Percentiles rank a stretch among this genome's conserved stretches.
Conservation (phyloP, 2,797 vertebrate species). For the Caiman crocodilus region DNA sequence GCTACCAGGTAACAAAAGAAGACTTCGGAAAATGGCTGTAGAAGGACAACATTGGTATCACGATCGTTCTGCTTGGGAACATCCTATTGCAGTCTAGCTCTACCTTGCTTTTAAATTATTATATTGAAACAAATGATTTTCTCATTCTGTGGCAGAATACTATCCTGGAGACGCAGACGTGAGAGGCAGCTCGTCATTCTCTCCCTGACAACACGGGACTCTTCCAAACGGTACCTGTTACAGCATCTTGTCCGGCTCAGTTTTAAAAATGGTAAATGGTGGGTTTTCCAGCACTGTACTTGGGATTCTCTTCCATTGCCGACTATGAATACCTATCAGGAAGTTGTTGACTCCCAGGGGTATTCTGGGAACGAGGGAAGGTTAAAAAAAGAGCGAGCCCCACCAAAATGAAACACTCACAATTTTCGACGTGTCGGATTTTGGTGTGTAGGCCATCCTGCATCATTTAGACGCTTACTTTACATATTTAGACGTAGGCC, state of each 20-base stretch:
- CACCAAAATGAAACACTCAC: too few species aligned
- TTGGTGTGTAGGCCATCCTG: background rate
- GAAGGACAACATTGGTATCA: background rate
- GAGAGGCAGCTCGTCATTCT: background rate
- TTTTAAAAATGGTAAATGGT: background rate
- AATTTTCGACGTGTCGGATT: background rate
- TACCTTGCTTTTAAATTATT: conserved; percentile 22
- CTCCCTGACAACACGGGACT: background rate
- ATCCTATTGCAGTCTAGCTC: background rate
- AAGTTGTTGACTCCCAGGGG: background rate
- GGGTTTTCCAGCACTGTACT: accelerated
- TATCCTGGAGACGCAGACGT: background rate
- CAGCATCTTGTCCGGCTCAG: background rate
- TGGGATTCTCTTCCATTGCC: background rate
- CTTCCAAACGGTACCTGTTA: background rate
- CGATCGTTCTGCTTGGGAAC: background rate
- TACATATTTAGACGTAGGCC: too few species aligned
- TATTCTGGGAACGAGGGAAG: too few species aligned
- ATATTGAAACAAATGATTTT: background rate
- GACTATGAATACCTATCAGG: background rate
- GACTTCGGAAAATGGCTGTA: background rate
- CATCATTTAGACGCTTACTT: too few species aligned
- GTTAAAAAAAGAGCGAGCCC: too few species aligned
- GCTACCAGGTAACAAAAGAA: background rate
- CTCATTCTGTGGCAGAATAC: background rate